Conservation (phyloP, 2,888 invertebrate genomes). For the Odontomyia ornata region DNA sequence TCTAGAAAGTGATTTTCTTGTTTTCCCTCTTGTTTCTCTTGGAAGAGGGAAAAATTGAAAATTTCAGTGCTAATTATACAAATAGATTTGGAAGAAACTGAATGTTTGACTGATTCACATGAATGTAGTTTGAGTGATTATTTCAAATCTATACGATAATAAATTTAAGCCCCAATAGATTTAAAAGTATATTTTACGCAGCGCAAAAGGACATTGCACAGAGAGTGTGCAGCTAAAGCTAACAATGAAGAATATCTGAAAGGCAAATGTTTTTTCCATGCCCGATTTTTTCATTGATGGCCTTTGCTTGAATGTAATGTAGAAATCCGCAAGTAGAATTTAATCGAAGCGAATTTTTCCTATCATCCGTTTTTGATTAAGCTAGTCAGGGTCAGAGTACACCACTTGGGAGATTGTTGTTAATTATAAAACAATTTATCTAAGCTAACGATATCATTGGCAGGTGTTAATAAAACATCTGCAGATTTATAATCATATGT, state of each 20-base stretch:
- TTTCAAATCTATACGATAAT: constrained; percentile 16
- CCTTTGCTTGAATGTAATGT: background rate
- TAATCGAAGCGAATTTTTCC: constrained; percentile 36
- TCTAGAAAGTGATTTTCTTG: constrained; percentile 32
- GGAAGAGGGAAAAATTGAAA: constrained; percentile 26
- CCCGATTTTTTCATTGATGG: background rate
- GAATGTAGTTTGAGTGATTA: constrained; percentile 23
- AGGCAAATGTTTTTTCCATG: constrained; percentile 31
- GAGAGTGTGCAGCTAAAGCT: background rate
- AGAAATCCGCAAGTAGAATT: background rate
- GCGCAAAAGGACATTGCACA: background rate
- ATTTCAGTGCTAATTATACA: constrained; percentile 13
- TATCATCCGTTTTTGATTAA: constrained; percentile 39
- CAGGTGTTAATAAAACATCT: constrained; percentile 8
- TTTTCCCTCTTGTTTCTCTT: constrained; percentile 17
- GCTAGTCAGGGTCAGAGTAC: constrained; percentile 35
- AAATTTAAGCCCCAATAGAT: constrained; percentile 29
- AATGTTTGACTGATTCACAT: constrained; percentile 19
- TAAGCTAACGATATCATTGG: background rate
- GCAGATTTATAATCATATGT: constrained; percentile 8
- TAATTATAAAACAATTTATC: background rate
- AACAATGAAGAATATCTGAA: background rate
- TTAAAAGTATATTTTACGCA: constrained; percentile 17
- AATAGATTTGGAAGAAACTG: constrained; percentile 23
- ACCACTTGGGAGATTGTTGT: background rate